phyloP scores from a whole-genome alignment of 1,140 invertebrate genomes.

The Leptoteleia sp. region DNA sequence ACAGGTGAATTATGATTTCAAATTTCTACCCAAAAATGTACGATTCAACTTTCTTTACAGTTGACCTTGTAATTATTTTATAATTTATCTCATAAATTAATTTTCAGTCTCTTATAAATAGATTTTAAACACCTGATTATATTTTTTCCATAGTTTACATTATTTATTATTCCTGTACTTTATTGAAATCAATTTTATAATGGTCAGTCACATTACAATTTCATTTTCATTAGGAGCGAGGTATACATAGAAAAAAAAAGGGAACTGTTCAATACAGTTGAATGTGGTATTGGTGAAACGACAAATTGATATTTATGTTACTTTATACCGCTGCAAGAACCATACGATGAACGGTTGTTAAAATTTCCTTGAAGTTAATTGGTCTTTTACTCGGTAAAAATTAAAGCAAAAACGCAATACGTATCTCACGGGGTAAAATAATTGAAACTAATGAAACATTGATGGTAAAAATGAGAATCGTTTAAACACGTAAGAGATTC shows the following conservation, averaged over 20 bases:
- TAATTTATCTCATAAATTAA: too few species aligned
- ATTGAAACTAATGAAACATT: constrained; percentile 22
- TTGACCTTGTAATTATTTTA: too few species aligned
- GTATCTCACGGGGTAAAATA: neutral
- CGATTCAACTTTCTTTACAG: too few species aligned
- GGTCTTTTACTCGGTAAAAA: constrained; percentile 6
- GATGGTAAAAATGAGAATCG: neutral
- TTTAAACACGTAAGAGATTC: neutral
- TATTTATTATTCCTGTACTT: too few species aligned
- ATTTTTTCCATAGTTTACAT: too few species aligned
- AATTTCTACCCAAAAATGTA: too few species aligned
- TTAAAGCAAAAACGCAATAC: constrained; percentile 2
- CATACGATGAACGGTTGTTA: neutral
- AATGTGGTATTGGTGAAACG: constrained; percentile 22
- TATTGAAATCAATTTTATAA: too few species aligned
- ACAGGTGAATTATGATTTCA: too few species aligned
- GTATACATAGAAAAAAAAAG: constrained; percentile 23
- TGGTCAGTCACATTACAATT: too few species aligned
- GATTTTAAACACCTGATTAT: too few species aligned
- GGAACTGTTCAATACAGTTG: neutral
- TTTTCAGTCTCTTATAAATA: too few species aligned
- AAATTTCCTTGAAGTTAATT: constrained; percentile 16
- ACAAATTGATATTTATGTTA: constrained; percentile 42
- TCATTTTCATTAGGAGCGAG: constrained; percentile 26
- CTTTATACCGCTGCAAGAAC: constrained; percentile 3